These are phyloP conservation scores for Rugalucina vietnamica DNA, from an alignment of 2,888 invertebrate species.

Conservation along the genomic window DNA sequence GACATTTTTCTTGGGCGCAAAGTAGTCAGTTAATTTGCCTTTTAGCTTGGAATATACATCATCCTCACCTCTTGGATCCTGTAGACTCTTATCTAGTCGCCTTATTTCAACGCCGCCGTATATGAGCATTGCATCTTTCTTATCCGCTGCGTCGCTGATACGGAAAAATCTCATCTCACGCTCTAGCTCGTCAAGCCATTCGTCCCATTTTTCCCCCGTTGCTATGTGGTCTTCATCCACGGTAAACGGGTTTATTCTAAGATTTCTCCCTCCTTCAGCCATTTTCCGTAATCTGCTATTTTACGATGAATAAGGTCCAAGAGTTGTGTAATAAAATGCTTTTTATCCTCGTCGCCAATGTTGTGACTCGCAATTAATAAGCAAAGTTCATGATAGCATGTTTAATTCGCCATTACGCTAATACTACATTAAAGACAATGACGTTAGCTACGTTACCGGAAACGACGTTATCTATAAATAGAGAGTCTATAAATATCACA, in stretches of 20 bases:
- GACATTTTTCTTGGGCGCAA: conserved; percentile 1
- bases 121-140: conserved; percentile 19
- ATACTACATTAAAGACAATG: not conserved
- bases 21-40: not conserved
- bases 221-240: conserved; percentile 8
- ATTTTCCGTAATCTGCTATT: not conserved
- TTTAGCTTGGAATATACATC: not conserved
- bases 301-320: not conserved
- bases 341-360: not conserved
- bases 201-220: not conserved
- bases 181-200: conserved; percentile 12
- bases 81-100: conserved; percentile 3
- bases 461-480: conserved; percentile 4
- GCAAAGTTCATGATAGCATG: not conserved
- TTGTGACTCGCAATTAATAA: not conserved
- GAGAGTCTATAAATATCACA: not conserved
- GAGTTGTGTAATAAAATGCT: not conserved
- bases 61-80: not conserved
- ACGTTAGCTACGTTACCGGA: not conserved
- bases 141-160: conserved; percentile 6
- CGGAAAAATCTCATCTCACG: conserved; percentile 17
- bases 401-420: not conserved
- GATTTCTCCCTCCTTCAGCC: conserved; percentile 7
- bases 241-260: not conserved
- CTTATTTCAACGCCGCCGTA: conserved; percentile 15